phyloP scores from a whole-genome alignment of 2,888 invertebrate genomes.

The Apomyelois bistriatella region DNA sequence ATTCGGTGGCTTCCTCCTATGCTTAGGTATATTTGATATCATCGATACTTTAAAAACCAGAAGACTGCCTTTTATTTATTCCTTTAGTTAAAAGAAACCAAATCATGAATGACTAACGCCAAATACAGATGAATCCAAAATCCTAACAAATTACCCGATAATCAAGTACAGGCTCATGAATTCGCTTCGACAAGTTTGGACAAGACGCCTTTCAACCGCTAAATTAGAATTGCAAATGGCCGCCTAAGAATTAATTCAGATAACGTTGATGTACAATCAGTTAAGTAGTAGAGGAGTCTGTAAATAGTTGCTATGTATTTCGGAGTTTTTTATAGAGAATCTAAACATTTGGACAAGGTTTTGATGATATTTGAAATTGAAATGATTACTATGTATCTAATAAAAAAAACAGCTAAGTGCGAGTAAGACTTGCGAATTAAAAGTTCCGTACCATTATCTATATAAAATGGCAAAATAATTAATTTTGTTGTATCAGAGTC shows the following conservation, averaged over 20 bases:
- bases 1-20: too few species aligned
- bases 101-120: not conserved
- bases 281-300: conserved; percentile 37
- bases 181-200: conserved; percentile 33
- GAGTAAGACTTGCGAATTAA: too few species aligned
- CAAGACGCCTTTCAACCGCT: conserved; percentile 34
- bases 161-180: conserved; percentile 21
- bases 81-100: not conserved
- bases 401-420: too few species aligned
- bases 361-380: too few species aligned
- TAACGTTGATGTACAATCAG: conserved; percentile 61
- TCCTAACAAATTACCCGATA: conserved; percentile 7
- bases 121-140: not conserved
- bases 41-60: too few species aligned
- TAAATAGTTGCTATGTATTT: not conserved
- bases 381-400: too few species aligned
- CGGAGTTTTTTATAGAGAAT: not conserved
- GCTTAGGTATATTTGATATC: too few species aligned
- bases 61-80: too few species aligned
- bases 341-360: not conserved
- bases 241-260: conserved; percentile 63
- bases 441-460: too few species aligned
- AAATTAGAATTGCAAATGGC: conserved; percentile 68
- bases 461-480: too few species aligned
- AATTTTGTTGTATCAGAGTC: too few species aligned